Conservation (phyloP, 2,888 invertebrate species). For the Limnephilus lunatus region DNA sequence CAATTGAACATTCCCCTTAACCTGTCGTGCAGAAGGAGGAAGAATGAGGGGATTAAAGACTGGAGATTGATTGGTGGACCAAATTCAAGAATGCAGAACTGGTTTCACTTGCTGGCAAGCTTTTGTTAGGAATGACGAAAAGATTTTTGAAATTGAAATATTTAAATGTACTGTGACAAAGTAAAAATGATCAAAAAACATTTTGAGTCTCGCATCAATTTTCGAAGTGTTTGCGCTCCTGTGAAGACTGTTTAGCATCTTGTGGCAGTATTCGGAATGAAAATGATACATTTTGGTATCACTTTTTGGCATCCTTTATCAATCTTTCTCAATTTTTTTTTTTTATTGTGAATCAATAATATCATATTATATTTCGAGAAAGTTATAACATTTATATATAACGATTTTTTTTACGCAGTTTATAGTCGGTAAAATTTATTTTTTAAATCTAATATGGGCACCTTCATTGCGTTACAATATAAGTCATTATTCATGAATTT, state of each 20-base stretch:
- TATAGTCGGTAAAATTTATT: too few relatives aligned
- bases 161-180: background rate
- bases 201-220: background rate
- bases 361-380: too few relatives aligned
- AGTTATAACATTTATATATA: too few relatives aligned
- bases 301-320: background rate
- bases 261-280: background rate
- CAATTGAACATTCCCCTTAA: constrained; percentile 53
- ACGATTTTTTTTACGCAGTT: too few relatives aligned
- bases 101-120: background rate
- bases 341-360: too few relatives aligned
- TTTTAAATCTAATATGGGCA: too few relatives aligned
- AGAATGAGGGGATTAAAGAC: constrained; percentile 36
- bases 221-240: background rate
- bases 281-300: background rate
- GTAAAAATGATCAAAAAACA: background rate
- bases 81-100: constrained; percentile 23
- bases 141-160: background rate
- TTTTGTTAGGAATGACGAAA: background rate
- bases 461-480: too few relatives aligned
- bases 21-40: constrained; percentile 34
- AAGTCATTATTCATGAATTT: background rate
- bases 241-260: background rate
- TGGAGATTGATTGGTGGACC: constrained; percentile 42
- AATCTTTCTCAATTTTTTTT: background rate